phyloP scores from a whole-genome alignment of 1,140 invertebrate genomes.

The Pantala flavescens region DNA sequence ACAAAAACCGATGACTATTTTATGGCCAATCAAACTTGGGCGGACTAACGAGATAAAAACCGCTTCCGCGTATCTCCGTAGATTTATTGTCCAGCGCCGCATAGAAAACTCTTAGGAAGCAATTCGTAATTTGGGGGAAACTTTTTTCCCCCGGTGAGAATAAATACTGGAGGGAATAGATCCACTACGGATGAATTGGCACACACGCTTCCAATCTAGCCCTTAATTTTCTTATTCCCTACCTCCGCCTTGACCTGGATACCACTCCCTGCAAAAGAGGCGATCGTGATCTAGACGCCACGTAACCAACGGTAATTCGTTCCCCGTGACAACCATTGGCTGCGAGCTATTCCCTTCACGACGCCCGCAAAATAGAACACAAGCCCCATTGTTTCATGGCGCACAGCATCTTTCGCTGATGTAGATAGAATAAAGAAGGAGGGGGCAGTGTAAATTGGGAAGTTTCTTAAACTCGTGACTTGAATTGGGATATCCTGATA shows the following conservation, averaged over 20 bases:
- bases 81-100: too few species aligned
- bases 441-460: neutral
- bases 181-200: neutral
- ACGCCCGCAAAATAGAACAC: neutral
- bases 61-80: too few species aligned
- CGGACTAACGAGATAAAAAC: too few species aligned
- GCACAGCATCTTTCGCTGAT: neutral
- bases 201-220: neutral
- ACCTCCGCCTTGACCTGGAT: neutral
- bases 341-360: neutral
- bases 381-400: neutral
- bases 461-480: neutral
- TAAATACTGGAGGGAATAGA: neutral
- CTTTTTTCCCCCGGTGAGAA: neutral
- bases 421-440: neutral
- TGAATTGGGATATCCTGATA: neutral
- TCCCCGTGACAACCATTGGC: neutral
- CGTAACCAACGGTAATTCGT: slow-evolving; percentile 8
- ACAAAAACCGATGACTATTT: too few species aligned
- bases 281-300: neutral
- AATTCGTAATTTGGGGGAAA: too few species aligned
- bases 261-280: neutral
- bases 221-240: neutral
- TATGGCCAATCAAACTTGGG: too few species aligned
- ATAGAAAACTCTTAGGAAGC: too few species aligned